A percentile compares a stretch with the other conserved stretches of the same genome.
These are phyloP conservation scores for Drosophila nigricruria DNA, from an alignment of 2,888 invertebrate genomes.

Conservation along the genomic window DNA sequence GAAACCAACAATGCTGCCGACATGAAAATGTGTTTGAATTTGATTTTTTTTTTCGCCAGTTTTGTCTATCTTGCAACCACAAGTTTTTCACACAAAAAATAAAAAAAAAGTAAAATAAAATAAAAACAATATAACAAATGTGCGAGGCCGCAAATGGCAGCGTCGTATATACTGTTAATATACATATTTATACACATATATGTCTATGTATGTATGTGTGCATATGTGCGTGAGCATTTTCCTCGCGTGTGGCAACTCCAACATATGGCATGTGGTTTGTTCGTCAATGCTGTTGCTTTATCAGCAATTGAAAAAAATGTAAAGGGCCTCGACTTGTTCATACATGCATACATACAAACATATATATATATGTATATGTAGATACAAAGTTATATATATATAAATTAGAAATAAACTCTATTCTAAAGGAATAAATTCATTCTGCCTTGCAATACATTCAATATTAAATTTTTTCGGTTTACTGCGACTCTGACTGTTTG, in stretches of 20 bases:
- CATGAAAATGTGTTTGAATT: constrained; percentile 59
- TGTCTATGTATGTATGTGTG: constrained; percentile 4
- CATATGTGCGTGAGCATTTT: constrained; percentile 40
- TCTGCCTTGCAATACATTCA: background rate
- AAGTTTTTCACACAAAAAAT: constrained; percentile 73
- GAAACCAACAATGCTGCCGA: constrained; percentile 58
- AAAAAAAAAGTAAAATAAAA: constrained; percentile 29
- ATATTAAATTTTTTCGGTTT: background rate
- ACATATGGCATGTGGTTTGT: constrained; percentile 64
- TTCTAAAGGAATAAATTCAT: no score
- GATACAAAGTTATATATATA: constrained; percentile 1
- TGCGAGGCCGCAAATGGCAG: constrained; percentile 69
- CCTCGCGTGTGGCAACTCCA: constrained; percentile 77
- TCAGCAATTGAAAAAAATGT: constrained; percentile 57
- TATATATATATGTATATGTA: background rate
- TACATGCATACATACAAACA: background rate
- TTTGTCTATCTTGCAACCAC: constrained; percentile 57
- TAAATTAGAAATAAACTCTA: background rate
- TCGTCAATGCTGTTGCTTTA: constrained; percentile 49
- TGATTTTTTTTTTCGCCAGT: constrained; percentile 24
- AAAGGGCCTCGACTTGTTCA: constrained; percentile 50
- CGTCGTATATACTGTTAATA: constrained; percentile 26
- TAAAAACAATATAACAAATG: constrained; percentile 38
- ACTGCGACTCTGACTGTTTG: background rate
- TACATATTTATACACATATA: constrained; percentile 4